Evolutionary conservation across 1,140 invertebrate genomes (phyloP).

Genomic region (Hesperophylax magnus): DNA sequence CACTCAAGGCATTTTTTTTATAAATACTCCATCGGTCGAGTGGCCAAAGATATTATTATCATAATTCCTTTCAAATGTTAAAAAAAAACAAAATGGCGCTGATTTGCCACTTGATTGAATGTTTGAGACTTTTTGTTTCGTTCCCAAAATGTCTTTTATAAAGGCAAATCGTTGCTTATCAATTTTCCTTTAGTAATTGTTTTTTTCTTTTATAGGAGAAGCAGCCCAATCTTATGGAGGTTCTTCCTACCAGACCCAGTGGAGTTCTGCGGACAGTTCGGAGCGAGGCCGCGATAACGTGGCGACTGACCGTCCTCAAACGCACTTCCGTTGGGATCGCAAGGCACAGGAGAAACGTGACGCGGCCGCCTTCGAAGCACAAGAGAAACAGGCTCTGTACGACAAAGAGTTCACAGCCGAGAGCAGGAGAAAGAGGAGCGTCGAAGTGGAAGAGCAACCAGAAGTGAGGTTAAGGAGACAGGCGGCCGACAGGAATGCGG

Average conservation of each 20-base stretch:
- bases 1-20: too few relatives aligned
- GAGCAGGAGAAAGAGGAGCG: conserved; percentile 31
- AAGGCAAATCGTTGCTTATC: too few relatives aligned
- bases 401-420: conserved; percentile 48
- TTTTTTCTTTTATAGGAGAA: neutral
- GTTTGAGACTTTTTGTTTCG: too few relatives aligned
- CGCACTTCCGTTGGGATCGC: conserved; percentile 47
- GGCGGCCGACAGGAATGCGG: conserved; percentile 34
- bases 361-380: too few relatives aligned
- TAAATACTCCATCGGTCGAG: too few relatives aligned
- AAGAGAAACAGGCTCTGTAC: conserved; percentile 5
- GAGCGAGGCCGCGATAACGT: conserved; percentile 51
- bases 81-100: too few relatives aligned
- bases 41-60: too few relatives aligned
- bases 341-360: conserved; percentile 53
- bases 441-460: neutral
- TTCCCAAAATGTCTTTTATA: too few relatives aligned
- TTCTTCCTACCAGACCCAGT: conserved; percentile 38
- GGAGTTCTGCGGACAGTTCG: conserved; percentile 15
- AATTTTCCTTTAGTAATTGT: neutral
- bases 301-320: conserved; percentile 57
- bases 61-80: too few relatives aligned
- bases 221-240: conserved; percentile 9
- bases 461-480: conserved; percentile 11
- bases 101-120: too few relatives aligned